Base-by-base conservation (phyloP, 2,113 vertebrate species). In the Engystomops pustulosus region DNA sequence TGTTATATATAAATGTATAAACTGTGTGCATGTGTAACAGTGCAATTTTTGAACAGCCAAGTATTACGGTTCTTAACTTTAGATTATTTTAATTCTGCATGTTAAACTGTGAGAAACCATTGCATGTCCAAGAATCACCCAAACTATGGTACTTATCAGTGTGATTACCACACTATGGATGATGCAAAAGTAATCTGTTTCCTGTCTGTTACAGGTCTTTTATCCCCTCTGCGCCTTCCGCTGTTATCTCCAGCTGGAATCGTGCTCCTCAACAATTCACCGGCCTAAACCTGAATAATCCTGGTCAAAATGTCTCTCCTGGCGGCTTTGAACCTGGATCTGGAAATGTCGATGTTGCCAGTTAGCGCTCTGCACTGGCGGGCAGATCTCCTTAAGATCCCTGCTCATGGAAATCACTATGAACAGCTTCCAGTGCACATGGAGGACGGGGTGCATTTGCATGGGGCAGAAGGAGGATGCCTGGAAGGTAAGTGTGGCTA, bases 331-430 rank as follows among this genome's bases (percentile, higher is more conserved):
- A 84, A 81, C 75, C 62, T 77, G 82, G 83, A 87, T 76, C 79
- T 72, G 70, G 86, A 87, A 79, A 76, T 86, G 79, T 83, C 83
- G 67, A 82, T 79, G 85, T 71, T 87, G 86, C 87, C 86, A 85
- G 85, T 84, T 87, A 88, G 87, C 83, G 45, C 83, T 62, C 72
- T 87, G 74, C 49, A 85, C 80, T 85, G 83, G 86, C 84, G 86
- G 87, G 86, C 86, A 9, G 87, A 88, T 83, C 83, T 86, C 76
- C 86, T 88, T 55, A 88, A 88, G 87, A 85, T 87, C 86, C 86
- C 80, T 80, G 82, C 74, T 79, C 82, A 85, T 51, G 68, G 85
- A 60, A 83, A 84, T 85, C 86, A 80, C 69, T 80, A 70, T 76
- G 83, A 87, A 82, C 79, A 74, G 36, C 55, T 82, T 27, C n/a